These are phyloP conservation scores for Pelochelys cantorii DNA, from an alignment of 2,797 vertebrate genomes.

Conservation along the genomic window DNA sequence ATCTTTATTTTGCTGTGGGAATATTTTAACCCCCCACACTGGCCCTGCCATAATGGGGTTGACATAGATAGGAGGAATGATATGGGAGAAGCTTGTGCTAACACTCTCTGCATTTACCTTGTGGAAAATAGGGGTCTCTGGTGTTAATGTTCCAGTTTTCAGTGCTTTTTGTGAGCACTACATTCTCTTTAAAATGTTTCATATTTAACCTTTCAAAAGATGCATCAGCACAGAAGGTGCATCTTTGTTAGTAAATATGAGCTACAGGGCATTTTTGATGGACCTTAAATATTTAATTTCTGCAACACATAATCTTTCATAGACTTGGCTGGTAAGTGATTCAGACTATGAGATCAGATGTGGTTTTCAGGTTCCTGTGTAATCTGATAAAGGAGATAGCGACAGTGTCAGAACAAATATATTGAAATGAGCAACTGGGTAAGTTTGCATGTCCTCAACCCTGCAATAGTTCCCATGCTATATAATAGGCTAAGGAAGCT, in stretches of 20 bases:
- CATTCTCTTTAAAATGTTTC: slow-evolving; percentile 25
- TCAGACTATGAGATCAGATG: slow-evolving; percentile 55
- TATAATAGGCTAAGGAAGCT: accelerated
- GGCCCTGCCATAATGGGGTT: neutral
- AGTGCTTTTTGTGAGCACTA: slow-evolving; percentile 12
- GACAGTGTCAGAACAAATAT: slow-evolving; percentile 23
- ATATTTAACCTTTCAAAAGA: slow-evolving; percentile 36
- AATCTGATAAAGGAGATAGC: slow-evolving; percentile 57
- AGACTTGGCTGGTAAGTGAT: slow-evolving; percentile 52
- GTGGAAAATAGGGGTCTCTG: neutral
- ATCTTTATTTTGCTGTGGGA: neutral
- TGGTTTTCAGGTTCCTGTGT: slow-evolving; percentile 48
- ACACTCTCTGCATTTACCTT: neutral
- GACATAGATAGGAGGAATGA: neutral
- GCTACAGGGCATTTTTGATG: slow-evolving; percentile 24
- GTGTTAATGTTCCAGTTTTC: neutral
- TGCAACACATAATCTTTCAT: slow-evolving; percentile 46
- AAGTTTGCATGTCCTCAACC: neutral
- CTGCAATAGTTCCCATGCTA: accelerated
- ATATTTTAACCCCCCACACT: neutral
- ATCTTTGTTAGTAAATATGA: slow-evolving; percentile 36
- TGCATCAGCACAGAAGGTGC: neutral
- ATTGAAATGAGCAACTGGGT: slow-evolving; percentile 14
- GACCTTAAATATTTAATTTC: slow-evolving; percentile 54
- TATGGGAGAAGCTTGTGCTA: neutral